These are phyloP conservation scores for Boloria euphrosyne DNA, from an alignment of 2,888 invertebrate genomes.

Conservation along the genomic window DNA sequence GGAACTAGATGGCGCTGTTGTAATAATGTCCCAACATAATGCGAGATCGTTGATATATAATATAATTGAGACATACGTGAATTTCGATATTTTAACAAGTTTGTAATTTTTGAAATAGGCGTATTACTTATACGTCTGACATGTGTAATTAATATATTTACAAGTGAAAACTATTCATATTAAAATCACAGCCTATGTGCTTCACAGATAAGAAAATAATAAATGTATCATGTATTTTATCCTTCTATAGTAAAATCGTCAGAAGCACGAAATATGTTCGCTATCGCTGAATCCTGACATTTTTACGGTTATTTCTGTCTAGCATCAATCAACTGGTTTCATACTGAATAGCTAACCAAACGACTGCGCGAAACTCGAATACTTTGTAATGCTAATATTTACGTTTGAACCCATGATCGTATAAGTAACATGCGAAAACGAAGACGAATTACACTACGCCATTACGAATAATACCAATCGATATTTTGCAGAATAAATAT, in stretches of 20 bases:
- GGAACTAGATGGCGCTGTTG: too few relatives aligned
- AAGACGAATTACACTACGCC: neutral
- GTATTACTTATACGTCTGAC: too few relatives aligned
- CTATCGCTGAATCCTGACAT: slow-evolving; percentile 3
- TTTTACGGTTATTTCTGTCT: slow-evolving; percentile 10
- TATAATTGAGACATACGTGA: too few relatives aligned
- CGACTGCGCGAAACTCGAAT: slow-evolving; percentile 9
- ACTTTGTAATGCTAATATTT: slow-evolving; percentile 18
- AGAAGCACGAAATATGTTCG: slow-evolving; percentile 10
- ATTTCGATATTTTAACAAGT: too few relatives aligned
- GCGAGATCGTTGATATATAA: too few relatives aligned
- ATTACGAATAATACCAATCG: neutral
- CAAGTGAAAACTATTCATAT: neutral
- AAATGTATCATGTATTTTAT: slow-evolving; percentile 7
- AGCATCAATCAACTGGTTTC: slow-evolving; percentile 15
- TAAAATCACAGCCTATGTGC: neutral
- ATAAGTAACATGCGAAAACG: neutral
- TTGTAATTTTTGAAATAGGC: too few relatives aligned
- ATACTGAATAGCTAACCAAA: slow-evolving; percentile 18
- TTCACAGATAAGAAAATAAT: neutral
- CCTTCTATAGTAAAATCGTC: slow-evolving; percentile 3
- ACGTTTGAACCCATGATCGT: slow-evolving; percentile 6
- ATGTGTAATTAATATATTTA: neutral
- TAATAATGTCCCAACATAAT: too few relatives aligned
- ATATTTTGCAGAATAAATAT: too few relatives aligned